Evolutionary conservation across 2,113 vertebrate genomes (phyloP).

Genomic region (Pollimyrus isidori): DNA sequence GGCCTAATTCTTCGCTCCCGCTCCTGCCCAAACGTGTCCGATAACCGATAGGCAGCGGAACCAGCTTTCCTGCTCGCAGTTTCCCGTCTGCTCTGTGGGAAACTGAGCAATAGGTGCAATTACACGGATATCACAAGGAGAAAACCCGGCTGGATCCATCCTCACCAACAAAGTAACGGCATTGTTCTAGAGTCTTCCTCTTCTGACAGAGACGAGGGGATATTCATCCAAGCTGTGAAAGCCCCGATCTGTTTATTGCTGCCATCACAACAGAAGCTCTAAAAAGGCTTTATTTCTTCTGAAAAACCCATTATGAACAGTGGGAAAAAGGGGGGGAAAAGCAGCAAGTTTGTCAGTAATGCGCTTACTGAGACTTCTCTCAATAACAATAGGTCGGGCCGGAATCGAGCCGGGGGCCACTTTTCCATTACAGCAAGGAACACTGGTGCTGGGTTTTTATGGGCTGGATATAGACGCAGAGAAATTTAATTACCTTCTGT

Average conservation of each 20-base stretch:
- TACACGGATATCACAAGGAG: constrained; percentile 11
- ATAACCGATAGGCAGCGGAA: constrained; percentile 28
- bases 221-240: constrained; percentile 21
- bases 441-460: neutral
- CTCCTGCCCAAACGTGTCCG: constrained; percentile 1
- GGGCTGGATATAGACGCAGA: constrained; percentile 8
- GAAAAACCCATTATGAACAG: constrained; percentile 31
- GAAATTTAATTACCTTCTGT: constrained; percentile 13
- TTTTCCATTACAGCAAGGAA: neutral
- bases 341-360: constrained; percentile 7
- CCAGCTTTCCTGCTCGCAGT: constrained; percentile 24
- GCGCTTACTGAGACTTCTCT: constrained; percentile 4
- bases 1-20: constrained; percentile 23
- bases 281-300: constrained; percentile 28
- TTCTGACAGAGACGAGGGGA: neutral
- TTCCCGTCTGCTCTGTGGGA: constrained; percentile 22
- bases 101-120: constrained; percentile 19
- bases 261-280: constrained; percentile 25
- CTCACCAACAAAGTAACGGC: constrained; percentile 15
- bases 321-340: neutral
- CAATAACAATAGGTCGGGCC: constrained; percentile 1
- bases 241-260: constrained; percentile 21
- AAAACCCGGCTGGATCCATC: constrained; percentile 7
- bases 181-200: neutral
- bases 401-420: neutral